These are phyloP conservation scores for Laupala kohalensis DNA, from an alignment of 1,140 invertebrate species.

Conservation along the genomic window DNA sequence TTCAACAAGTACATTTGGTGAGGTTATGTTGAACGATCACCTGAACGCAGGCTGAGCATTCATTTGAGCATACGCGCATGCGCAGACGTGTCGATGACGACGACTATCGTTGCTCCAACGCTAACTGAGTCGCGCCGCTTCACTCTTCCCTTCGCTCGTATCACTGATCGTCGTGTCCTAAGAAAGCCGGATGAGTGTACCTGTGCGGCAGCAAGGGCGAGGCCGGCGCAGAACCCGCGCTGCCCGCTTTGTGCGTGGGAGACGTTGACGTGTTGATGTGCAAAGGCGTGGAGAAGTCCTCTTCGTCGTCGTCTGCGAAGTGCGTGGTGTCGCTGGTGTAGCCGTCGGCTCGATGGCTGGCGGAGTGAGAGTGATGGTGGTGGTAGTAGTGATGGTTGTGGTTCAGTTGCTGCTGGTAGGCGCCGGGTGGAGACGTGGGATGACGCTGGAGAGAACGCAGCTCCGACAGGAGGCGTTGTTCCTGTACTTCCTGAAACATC, in stretches of 20 bases:
- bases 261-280: slow-evolving; percentile 40
- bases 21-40: too few relatives aligned
- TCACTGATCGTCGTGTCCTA: too few relatives aligned
- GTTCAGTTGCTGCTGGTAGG: not conserved
- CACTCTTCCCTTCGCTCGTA: too few relatives aligned
- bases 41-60: too few relatives aligned
- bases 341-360: slow-evolving; percentile 36
- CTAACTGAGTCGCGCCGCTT: too few relatives aligned
- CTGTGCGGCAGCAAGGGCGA: slow-evolving; percentile 39
- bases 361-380: slow-evolving; percentile 24
- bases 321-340: slow-evolving; percentile 66
- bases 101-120: too few relatives aligned
- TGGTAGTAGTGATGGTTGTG: slow-evolving; percentile 11
- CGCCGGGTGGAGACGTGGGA: slow-evolving; percentile 18
- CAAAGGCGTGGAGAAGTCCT: slow-evolving; percentile 47
- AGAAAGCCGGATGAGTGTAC: too few relatives aligned
- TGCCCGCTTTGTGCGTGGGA: slow-evolving; percentile 11
- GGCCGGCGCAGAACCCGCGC: slow-evolving; percentile 36
- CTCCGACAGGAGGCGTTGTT: slow-evolving; percentile 45
- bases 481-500: too few relatives aligned
- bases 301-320: slow-evolving; percentile 46
- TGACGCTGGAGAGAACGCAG: slow-evolving; percentile 39
- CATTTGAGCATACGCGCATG: too few relatives aligned
- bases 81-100: too few relatives aligned
- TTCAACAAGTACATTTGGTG: too few relatives aligned